Percentiles rank a stretch among this genome's conserved stretches.
These are phyloP conservation scores for Oscheius sp. DNA, from an alignment of 2,888 invertebrate genomes.

Conservation along the genomic window DNA sequence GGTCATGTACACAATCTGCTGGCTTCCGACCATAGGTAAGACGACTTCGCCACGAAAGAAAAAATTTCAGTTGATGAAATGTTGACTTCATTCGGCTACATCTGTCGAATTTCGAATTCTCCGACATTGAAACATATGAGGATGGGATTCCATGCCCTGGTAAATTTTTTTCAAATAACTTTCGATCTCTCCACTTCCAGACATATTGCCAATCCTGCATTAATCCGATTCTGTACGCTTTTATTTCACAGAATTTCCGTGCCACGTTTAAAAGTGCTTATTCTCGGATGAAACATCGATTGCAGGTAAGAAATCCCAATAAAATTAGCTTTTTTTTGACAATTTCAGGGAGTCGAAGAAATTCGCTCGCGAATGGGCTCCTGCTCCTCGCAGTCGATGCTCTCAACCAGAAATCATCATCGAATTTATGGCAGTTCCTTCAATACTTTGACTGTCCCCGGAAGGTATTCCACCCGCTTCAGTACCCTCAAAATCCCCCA, in stretches of 20 bases:
- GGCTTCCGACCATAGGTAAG: conserved; percentile 77
- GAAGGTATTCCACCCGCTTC: conserved; percentile 31
- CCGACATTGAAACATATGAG: conserved; percentile 79
- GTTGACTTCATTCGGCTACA: conserved; percentile 79
- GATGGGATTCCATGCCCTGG: conserved; percentile 76
- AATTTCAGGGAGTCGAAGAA: conserved; percentile 56
- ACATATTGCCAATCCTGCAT: conserved; percentile 82
- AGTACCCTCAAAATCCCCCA: too few species aligned
- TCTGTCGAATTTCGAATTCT: conserved; percentile 75
- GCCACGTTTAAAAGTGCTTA: conserved; percentile 66
- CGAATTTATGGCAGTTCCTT: conserved; percentile 56
- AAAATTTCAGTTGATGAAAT: conserved; percentile 78
- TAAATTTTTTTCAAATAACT: conserved; percentile 17
- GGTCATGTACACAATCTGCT: conserved; percentile 81
- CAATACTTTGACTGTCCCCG: conserved; percentile 63
- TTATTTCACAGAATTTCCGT: conserved; percentile 78
- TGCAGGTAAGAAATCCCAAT: conserved; percentile 44
- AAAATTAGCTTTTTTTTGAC: neutral
- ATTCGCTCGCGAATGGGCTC: conserved; percentile 60
- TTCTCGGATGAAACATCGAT: conserved; percentile 59
- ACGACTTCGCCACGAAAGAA: neutral
- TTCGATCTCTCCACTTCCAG: conserved; percentile 35
- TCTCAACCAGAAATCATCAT: conserved; percentile 59
- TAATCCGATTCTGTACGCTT: conserved; percentile 83
- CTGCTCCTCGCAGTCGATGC: conserved; percentile 60